Base-by-base conservation (phyloP, 2,888 invertebrate genomes). In the Oscheius myriophilus region DNA sequence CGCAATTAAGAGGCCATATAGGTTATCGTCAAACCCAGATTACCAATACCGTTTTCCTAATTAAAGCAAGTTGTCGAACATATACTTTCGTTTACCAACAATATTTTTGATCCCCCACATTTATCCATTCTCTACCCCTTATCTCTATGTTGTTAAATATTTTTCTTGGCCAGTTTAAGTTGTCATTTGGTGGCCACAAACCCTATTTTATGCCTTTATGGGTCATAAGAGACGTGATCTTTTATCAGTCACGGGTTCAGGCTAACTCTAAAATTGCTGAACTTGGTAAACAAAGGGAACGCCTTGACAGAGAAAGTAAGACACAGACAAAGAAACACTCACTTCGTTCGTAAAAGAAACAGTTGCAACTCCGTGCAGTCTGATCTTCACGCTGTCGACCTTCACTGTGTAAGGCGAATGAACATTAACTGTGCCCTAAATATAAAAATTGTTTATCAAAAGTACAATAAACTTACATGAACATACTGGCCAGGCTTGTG, bases 321-420 rank as follows among this genome's bases (percentile, higher is more conserved):
- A n/a, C n/a, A n/a, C n/a, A n/a, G n/a, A n/a, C n/a, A n/a, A n/a
- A n/a, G n/a, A n/a, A n/a, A n/a, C n/a, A n/a, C 55, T 11, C 14
- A 67, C 67, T 41, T 67, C 55, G 26, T 39, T 54, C 1, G 67
- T 67, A 43, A 67, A 67, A 43, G 43, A 39, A 33, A 54, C 61
- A 0, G 39, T 16, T 14, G 59, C 67, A n/a, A 42, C 53, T 42
- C 67, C 67, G 25, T 61, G 26, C 14, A 67, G 53, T 16, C 67
- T 51, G 0, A 53, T 53, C n/a, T 42, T 33, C 11, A 67, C 52
- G 26, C 54, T 67, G 42, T 59, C 61, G 2, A 67, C 52, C n/a
- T 61, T 25, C 11, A 61, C 21, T 9, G 49, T 26, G 3, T 51
- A 41, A 9, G 61, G 52, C 21, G 33, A 61, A 43, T 61, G 43